Evolutionary conservation across 2,113 vertebrate genomes (phyloP).

Genomic region (Apodemus speciosus): DNA sequence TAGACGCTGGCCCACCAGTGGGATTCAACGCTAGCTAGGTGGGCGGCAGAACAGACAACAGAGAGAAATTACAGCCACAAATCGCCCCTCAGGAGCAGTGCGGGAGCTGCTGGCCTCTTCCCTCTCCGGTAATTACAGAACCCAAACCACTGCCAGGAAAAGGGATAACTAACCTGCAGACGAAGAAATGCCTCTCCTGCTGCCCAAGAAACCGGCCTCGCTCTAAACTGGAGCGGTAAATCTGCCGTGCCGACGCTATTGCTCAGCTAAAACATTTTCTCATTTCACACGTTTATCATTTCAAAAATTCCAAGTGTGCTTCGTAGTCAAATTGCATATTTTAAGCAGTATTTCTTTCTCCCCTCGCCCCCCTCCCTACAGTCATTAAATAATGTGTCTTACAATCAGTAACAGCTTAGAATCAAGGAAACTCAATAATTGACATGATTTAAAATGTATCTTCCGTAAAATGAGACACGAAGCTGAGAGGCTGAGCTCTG

Average conservation of each 20-base stretch:
- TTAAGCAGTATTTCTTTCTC: slow-evolving; percentile 25
- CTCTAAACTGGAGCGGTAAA: not conserved
- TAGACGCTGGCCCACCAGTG: not conserved
- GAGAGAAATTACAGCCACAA: slow-evolving; percentile 57
- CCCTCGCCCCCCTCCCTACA: not conserved
- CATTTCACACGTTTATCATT: not conserved
- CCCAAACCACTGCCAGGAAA: slow-evolving; percentile 3
- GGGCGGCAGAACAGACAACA: slow-evolving; percentile 34
- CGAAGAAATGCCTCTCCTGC: not conserved
- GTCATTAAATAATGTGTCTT: slow-evolving; percentile 20
- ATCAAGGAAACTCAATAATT: slow-evolving; percentile 24
- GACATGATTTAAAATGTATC: not conserved
- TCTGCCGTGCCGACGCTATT: not conserved
- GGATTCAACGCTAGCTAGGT: not conserved
- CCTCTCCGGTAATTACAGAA: not conserved
- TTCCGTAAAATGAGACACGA: not conserved
- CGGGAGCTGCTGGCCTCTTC: not conserved
- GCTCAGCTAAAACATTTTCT: slow-evolving; percentile 4
- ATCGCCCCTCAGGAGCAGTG: not conserved
- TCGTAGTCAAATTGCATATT: not conserved
- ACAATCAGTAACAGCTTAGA: not conserved
- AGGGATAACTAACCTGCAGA: not conserved
- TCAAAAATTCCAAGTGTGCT: slow-evolving; percentile 15
- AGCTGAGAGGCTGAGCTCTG: not conserved
- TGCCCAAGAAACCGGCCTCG: not conserved